A percentile compares a stretch with the other conserved stretches of the same genome.
phyloP scores from a whole-genome alignment of 2,888 invertebrate species.

The Callyntrura sp. region DNA sequence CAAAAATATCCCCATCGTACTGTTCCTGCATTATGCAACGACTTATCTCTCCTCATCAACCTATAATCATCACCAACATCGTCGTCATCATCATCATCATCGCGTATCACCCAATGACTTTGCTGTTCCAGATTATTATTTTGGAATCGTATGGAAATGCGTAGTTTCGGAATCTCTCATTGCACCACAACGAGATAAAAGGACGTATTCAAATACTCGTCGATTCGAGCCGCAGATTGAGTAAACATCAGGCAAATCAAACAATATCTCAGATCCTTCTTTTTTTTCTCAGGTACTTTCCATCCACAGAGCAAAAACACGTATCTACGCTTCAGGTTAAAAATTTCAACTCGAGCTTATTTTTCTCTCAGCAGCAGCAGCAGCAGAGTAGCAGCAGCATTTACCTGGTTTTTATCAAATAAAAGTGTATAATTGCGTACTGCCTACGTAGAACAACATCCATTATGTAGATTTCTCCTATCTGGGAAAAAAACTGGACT shows the following conservation, averaged over 20 bases:
- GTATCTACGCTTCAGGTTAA: neutral
- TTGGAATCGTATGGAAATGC: constrained; percentile 36
- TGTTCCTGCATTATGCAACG: constrained; percentile 45
- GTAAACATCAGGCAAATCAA: too few species aligned
- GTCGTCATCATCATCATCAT: too few species aligned
- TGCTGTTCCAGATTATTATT: constrained; percentile 41
- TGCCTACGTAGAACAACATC: neutral
- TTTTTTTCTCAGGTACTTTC: too few species aligned
- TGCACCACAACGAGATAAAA: neutral
- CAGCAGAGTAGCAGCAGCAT: neutral
- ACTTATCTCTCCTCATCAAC: neutral
- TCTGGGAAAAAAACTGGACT: constrained; percentile 57
- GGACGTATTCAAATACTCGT: neutral
- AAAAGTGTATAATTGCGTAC: constrained; percentile 49
- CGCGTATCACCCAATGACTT: neutral
- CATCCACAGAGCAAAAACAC: neutral
- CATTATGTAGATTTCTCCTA: constrained; percentile 50
- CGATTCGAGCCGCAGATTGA: neutral
- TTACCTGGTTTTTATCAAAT: neutral
- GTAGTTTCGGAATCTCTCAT: constrained; percentile 47
- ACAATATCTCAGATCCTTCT: too few species aligned
- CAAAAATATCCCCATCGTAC: neutral
- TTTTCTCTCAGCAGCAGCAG: neutral
- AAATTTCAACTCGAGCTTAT: too few species aligned
- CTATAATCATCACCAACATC: neutral